phyloP scores from a whole-genome alignment of 2,797 vertebrate genomes.

The Ibycter americanus region DNA sequence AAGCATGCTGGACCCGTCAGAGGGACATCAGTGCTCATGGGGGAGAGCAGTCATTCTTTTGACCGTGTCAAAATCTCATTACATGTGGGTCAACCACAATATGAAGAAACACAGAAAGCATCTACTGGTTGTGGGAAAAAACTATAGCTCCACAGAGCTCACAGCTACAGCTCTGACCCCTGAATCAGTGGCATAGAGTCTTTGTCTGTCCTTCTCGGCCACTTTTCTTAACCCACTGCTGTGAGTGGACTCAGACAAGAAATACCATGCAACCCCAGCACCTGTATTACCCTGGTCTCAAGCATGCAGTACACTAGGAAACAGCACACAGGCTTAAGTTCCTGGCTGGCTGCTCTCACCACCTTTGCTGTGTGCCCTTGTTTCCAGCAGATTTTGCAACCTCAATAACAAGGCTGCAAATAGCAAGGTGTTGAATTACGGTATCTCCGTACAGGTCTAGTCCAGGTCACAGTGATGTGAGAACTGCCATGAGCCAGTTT shows the following conservation, averaged over 20 bases:
- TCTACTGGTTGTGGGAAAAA: neutral
- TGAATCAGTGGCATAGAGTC: neutral
- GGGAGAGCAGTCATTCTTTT: neutral
- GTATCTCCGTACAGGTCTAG: rapidly evolving
- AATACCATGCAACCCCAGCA: neutral
- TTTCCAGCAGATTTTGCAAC: neutral
- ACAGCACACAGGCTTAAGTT: neutral
- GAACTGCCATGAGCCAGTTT: neutral
- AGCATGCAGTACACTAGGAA: neutral
- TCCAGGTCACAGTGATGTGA: rapidly evolving
- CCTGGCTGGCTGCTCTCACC: neutral
- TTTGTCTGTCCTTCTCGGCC: neutral
- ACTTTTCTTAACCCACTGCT: neutral
- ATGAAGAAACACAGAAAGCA: neutral
- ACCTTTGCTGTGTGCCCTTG: rapidly evolving
- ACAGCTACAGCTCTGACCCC: neutral
- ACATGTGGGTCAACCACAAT: neutral
- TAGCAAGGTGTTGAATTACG: neutral
- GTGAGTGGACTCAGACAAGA: neutral
- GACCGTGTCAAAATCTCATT: neutral
- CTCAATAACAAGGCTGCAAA: neutral
- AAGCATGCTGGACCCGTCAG: neutral
- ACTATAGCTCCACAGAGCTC: neutral
- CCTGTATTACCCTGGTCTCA: neutral
- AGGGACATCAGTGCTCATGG: neutral